Evolutionary conservation across 2,113 vertebrate species (phyloP).

Genomic region (Phrynosoma blainvillii): DNA sequence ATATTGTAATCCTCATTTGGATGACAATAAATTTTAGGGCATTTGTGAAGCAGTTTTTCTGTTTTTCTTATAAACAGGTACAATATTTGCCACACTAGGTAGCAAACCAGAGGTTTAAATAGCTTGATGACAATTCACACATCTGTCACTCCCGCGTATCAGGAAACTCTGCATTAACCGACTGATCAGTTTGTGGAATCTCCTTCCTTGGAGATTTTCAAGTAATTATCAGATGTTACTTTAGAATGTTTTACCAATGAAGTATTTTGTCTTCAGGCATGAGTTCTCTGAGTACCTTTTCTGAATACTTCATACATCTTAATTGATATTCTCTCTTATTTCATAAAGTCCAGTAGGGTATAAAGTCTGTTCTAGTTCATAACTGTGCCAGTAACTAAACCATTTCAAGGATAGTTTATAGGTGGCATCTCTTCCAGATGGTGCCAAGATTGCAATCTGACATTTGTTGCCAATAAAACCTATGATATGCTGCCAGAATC

Average conservation of each 20-base stretch:
- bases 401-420: background rate
- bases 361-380: conserved; percentile 26
- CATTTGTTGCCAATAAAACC: background rate
- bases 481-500: background rate
- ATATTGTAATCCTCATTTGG: background rate
- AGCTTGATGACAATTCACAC: background rate
- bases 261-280: background rate
- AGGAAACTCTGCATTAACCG: background rate
- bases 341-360: conserved; percentile 21
- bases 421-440: background rate
- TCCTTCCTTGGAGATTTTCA: background rate
- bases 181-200: background rate
- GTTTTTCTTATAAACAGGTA: background rate
- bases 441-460: background rate
- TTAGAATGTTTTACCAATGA: background rate
- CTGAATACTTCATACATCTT: background rate
- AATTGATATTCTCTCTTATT: conserved; percentile 2
- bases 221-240: background rate
- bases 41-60: background rate
- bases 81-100: background rate
- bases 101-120: background rate
- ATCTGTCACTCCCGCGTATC: background rate
- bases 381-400: conserved; percentile 19
- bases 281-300: background rate
- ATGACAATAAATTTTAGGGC: background rate